Evolutionary conservation across 2,888 invertebrate species (phyloP).

Genomic region (Julus scanicus): DNA sequence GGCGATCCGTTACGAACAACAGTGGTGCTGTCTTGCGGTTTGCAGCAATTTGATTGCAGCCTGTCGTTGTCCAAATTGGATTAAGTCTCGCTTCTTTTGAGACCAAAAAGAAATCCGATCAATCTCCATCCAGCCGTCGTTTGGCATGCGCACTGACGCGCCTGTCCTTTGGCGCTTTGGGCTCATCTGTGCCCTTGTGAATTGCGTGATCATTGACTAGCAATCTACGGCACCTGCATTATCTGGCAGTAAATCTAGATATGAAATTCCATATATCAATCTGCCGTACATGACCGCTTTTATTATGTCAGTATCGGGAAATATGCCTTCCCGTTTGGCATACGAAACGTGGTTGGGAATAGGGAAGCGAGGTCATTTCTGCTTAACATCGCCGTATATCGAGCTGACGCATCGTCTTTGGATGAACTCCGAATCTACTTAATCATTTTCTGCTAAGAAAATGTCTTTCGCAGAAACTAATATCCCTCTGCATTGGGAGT

Average conservation of each 20-base stretch:
- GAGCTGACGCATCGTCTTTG: not conserved
- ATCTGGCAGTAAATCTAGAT: slow-evolving; percentile 41
- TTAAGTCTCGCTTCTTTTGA: slow-evolving; percentile 25
- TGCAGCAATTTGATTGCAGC: slow-evolving; percentile 34
- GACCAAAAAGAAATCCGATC: slow-evolving; percentile 43
- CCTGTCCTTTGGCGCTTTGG: slow-evolving; percentile 1
- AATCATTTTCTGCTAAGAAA: not conserved
- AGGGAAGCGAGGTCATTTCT: not conserved
- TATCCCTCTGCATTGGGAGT: not conserved
- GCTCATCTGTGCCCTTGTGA: slow-evolving; percentile 11
- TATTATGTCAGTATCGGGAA: slow-evolving; percentile 14
- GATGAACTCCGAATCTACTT: not conserved
- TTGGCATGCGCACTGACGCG: slow-evolving; percentile 45
- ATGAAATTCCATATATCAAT: slow-evolving; percentile 47
- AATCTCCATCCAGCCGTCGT: slow-evolving; percentile 31
- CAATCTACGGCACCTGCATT: slow-evolving; percentile 45
- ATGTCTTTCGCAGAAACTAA: not conserved
- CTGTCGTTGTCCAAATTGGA: slow-evolving; percentile 43
- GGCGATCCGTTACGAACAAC: not conserved
- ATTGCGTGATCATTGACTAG: slow-evolving; percentile 41
- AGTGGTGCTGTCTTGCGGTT: slow-evolving; percentile 17
- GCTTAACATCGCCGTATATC: not conserved
- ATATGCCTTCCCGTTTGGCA: slow-evolving; percentile 6
- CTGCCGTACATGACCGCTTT: slow-evolving; percentile 37
- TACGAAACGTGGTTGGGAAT: slow-evolving; percentile 38